Conservation (phyloP, 2,797 vertebrate species). For the Yasuhikotakia modesta region DNA sequence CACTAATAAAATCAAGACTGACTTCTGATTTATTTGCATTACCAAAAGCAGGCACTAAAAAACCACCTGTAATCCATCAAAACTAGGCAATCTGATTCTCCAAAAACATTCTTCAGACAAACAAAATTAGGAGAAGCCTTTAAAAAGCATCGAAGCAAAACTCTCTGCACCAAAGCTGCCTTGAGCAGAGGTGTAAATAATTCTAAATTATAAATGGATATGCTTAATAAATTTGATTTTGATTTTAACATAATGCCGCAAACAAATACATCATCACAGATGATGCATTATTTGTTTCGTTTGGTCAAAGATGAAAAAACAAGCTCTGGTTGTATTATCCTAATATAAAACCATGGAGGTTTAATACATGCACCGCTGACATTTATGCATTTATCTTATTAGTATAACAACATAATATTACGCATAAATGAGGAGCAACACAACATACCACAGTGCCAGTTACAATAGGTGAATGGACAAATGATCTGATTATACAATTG, state of each 20-base stretch:
- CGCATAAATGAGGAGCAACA: slow-evolving; percentile 15
- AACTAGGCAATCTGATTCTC: slow-evolving; percentile 54
- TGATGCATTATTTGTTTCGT: slow-evolving; percentile 25
- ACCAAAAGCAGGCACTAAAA: slow-evolving; percentile 51
- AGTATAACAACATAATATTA: slow-evolving; percentile 40
- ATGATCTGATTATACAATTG: slow-evolving; percentile 41
- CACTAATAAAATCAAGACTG: slow-evolving; percentile 62
- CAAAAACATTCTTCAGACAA: slow-evolving; percentile 55
- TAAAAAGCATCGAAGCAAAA: neutral
- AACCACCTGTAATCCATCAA: slow-evolving; percentile 59
- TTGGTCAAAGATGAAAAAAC: neutral
- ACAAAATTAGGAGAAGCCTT: slow-evolving; percentile 25
- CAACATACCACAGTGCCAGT: slow-evolving; percentile 30
- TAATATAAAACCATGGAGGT: neutral
- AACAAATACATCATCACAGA: slow-evolving; percentile 13
- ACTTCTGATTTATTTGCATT: slow-evolving; percentile 63
- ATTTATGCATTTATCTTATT: slow-evolving; percentile 44
- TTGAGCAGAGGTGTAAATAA: slow-evolving; percentile 3
- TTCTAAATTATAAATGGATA: slow-evolving; percentile 11
- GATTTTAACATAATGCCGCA: neutral
- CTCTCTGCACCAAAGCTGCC: neutral
- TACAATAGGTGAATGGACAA: slow-evolving; percentile 25
- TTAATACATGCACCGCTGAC: slow-evolving; percentile 31
- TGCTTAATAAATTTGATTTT: slow-evolving; percentile 12
- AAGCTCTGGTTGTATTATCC: slow-evolving; percentile 4